phyloP scores from a whole-genome alignment of 2,113 vertebrate species.

The Piliocolobus tephrosceles region DNA sequence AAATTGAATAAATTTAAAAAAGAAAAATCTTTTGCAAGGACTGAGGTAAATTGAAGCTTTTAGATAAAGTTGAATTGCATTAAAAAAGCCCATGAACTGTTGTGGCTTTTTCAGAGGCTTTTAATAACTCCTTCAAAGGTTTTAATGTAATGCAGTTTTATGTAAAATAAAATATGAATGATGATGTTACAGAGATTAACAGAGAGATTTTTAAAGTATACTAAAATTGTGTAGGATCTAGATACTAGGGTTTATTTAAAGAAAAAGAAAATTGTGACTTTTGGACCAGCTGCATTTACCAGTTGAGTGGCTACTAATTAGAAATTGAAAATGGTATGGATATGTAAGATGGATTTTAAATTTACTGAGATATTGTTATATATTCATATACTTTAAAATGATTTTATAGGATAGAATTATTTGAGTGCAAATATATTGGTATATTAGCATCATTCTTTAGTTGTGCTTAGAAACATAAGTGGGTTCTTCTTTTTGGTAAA shows the following conservation, averaged over 20 bases:
- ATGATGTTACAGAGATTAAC: slow-evolving; percentile 21
- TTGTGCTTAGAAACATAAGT: slow-evolving; percentile 1
- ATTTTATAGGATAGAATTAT: slow-evolving; percentile 3
- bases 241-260: slow-evolving; percentile 35
- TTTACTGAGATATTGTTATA: slow-evolving; percentile 19
- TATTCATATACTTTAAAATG: slow-evolving; percentile 32
- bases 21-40: slow-evolving; percentile 31
- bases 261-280: not conserved
- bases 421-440: not conserved
- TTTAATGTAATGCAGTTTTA: slow-evolving; percentile 43
- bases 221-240: slow-evolving; percentile 18
- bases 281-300: not conserved
- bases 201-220: slow-evolving; percentile 52
- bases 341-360: not conserved
- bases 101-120: slow-evolving; percentile 45
- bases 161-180: slow-evolving; percentile 31
- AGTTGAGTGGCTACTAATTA: slow-evolving; percentile 41
- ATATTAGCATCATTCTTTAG: slow-evolving; percentile 19
- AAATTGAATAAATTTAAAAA: slow-evolving; percentile 13
- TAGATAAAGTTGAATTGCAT: slow-evolving; percentile 42
- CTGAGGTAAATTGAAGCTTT: slow-evolving; percentile 36
- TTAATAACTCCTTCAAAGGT: not conserved
- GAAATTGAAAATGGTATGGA: slow-evolving; percentile 36
- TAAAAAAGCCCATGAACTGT: not conserved
- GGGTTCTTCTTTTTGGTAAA: slow-evolving; percentile 16